These are phyloP conservation scores for Peromyscus maniculatus DNA, from an alignment of 2,113 vertebrate genomes.

Conservation along the genomic window DNA sequence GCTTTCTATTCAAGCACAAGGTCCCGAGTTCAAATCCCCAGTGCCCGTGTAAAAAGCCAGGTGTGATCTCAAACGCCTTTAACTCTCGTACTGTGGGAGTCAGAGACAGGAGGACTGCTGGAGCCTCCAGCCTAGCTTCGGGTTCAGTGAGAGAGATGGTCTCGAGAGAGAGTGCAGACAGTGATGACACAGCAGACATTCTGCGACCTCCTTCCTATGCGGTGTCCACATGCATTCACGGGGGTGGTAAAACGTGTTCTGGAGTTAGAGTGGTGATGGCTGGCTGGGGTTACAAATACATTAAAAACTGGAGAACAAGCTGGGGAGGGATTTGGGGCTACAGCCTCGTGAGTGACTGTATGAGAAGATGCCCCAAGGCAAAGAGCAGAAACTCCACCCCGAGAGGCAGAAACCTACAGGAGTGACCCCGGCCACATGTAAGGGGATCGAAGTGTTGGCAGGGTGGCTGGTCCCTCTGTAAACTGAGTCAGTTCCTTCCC, in stretches of 20 bases:
- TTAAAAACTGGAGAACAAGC: neutral
- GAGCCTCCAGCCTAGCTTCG: neutral
- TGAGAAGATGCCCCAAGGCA: rapidly evolving
- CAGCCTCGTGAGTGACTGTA: rapidly evolving
- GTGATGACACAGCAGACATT: too few relatives aligned
- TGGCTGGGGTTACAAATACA: neutral
- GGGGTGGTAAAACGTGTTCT: neutral
- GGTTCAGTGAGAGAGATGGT: neutral
- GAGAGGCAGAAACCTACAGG: neutral
- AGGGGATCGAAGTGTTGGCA: neutral
- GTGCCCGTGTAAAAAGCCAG: neutral
- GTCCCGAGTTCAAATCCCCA: neutral
- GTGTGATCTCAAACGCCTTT: neutral
- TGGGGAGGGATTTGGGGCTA: neutral
- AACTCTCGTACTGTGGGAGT: neutral
- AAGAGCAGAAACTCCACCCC: rapidly evolving
- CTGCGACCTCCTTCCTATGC: neutral
- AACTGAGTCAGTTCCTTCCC: neutral
- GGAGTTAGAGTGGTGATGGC: neutral
- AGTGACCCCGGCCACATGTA: rapidly evolving
- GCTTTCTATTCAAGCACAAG: neutral
- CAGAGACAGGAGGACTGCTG: neutral
- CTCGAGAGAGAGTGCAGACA: neutral
- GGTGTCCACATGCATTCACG: neutral
- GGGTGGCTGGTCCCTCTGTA: neutral